A percentile compares a stretch with the other conserved stretches of the same genome.
Evolutionary conservation across 2,888 invertebrate species (phyloP).

Genomic region (Temnothorax unifasciatus): DNA sequence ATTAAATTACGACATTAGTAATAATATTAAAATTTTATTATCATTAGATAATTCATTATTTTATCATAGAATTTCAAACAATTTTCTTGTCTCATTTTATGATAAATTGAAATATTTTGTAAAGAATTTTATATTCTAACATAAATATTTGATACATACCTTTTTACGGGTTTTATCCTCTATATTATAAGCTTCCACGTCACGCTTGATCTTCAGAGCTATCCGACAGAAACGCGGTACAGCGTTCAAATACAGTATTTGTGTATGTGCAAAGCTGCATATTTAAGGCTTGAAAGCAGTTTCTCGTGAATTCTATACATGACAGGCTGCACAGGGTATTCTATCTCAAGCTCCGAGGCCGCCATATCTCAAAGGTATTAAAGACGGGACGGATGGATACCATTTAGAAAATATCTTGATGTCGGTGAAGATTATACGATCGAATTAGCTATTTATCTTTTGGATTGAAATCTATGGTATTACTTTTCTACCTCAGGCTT

Average conservation of each 20-base stretch:
- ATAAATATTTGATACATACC: conserved; percentile 11
- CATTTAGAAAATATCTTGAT: conserved; percentile 1
- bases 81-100: background rate
- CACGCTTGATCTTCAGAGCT: conserved; percentile 21
- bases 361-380: background rate
- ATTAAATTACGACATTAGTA: background rate
- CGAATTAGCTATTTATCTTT: conserved; percentile 15
- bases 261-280: conserved; percentile 29
- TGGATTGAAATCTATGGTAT: background rate
- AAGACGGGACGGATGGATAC: conserved; percentile 10
- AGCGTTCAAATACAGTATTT: conserved; percentile 22
- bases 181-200: conserved; percentile 22
- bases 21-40: background rate
- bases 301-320: conserved; percentile 35
- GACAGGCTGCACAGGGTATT: background rate
- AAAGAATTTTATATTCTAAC: background rate
- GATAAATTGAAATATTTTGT: background rate
- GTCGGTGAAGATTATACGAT: background rate
- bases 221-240: conserved; percentile 26
- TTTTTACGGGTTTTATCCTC: background rate
- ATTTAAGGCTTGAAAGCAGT: conserved; percentile 37
- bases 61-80: background rate
- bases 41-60: background rate
- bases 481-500: background rate
- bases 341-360: conserved; percentile 5